A percentile compares a stretch with the other conserved stretches of the same genome.
Conservation (phyloP, 53 echinoderm and acorn worm species). For the Arbacia lixula region DNA sequence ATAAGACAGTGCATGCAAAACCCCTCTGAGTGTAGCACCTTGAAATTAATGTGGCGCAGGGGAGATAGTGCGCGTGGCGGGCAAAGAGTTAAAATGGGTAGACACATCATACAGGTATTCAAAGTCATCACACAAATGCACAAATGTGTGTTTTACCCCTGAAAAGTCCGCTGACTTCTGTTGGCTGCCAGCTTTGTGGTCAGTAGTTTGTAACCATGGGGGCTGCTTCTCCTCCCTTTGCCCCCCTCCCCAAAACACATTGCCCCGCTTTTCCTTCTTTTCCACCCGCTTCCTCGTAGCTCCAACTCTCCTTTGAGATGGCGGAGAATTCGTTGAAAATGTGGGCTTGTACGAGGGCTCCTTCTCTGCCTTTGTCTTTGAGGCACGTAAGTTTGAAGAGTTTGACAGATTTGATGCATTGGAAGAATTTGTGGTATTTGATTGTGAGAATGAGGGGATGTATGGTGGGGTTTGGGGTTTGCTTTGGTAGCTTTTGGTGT, state of each 20-base stretch:
- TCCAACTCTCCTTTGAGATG: background rate
- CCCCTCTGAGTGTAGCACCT: no score
- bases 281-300: background rate
- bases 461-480: constrained; percentile 16
- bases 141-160: constrained; percentile 4
- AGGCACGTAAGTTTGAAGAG: background rate
- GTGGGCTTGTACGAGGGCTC: constrained; percentile 31
- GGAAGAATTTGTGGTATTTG: background rate
- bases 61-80: no score
- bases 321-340: constrained; percentile 3
- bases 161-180: background rate
- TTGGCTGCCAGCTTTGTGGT: background rate
- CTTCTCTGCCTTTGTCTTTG: constrained; percentile 17
- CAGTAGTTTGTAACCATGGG: constrained; percentile 12
- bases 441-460: constrained; percentile 24
- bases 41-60: no score
- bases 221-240: constrained; percentile 29
- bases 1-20: no score
- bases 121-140: no score
- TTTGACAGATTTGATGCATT: background rate
- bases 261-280: background rate
- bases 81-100: no score
- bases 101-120: no score
- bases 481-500: constrained; percentile 24
- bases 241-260: constrained; percentile 7